Conservation (phyloP, 2,888 invertebrate species). For the Rhogogaster chlorosoma region DNA sequence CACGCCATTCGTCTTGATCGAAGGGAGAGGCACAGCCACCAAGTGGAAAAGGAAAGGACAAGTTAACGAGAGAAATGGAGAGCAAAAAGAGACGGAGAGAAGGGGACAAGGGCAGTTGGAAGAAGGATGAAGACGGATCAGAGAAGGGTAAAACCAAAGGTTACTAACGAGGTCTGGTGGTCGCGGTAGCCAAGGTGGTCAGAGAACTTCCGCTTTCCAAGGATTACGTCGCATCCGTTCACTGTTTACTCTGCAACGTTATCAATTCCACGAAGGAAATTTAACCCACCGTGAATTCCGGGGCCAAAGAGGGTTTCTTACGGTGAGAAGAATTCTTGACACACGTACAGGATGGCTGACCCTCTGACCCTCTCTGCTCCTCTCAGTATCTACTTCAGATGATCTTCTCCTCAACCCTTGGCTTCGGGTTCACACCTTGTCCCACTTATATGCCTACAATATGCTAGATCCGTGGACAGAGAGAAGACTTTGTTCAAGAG, state of each 20-base stretch:
- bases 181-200: slow-evolving; percentile 12
- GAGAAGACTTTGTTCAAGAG: neutral
- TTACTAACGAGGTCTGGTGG: slow-evolving; percentile 33
- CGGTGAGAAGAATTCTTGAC: neutral
- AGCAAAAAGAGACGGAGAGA: slow-evolving; percentile 47
- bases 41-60: neutral
- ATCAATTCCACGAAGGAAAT: slow-evolving; percentile 26
- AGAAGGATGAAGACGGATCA: slow-evolving; percentile 35
- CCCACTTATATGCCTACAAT: neutral
- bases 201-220: slow-evolving; percentile 30
- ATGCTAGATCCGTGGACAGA: neutral
- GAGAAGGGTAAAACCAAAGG: slow-evolving; percentile 23
- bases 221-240: neutral
- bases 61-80: slow-evolving; percentile 35
- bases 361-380: neutral
- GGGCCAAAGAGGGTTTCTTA: slow-evolving; percentile 3
- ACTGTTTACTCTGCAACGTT: neutral
- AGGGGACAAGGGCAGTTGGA: slow-evolving; percentile 44
- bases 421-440: neutral
- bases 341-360: neutral
- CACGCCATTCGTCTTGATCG: slow-evolving; percentile 38
- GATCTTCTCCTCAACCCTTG: neutral
- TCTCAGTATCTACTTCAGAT: neutral
- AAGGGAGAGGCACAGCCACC: neutral
- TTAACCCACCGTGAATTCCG: slow-evolving; percentile 2